phyloP scores from a whole-genome alignment of 1,140 invertebrate genomes.

The Euwallacea fornicatus region DNA sequence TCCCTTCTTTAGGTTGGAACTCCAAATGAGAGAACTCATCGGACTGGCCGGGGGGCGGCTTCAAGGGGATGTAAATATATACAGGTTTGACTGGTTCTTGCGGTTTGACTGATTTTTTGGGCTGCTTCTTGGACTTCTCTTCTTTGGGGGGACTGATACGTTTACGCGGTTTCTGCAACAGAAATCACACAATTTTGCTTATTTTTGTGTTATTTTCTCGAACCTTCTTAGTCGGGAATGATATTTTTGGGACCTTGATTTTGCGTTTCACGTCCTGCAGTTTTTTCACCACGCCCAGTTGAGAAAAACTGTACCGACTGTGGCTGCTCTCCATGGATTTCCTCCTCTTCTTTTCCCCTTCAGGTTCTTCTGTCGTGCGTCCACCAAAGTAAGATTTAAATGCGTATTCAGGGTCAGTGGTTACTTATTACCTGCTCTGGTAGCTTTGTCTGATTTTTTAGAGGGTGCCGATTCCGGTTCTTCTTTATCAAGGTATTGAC shows the following conservation, averaged over 20 bases:
- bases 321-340: slow-evolving; percentile 48
- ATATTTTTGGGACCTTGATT: slow-evolving; percentile 49
- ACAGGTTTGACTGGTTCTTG: slow-evolving; percentile 41
- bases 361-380: slow-evolving; percentile 37
- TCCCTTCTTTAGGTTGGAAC: slow-evolving; percentile 36
- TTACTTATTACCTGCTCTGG: no score
- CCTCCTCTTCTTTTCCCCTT: slow-evolving; percentile 45
- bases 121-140: slow-evolving; percentile 14
- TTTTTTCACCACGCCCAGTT: slow-evolving; percentile 46
- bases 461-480: slow-evolving; percentile 33
- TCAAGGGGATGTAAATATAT: slow-evolving; percentile 53
- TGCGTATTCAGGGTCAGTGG: no score
- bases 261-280: slow-evolving; percentile 47
- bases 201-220: not conserved
- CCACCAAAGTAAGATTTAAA: slow-evolving; percentile 1
- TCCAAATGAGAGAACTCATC: slow-evolving; percentile 52
- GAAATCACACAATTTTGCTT: not conserved
- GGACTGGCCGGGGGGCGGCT: slow-evolving; percentile 49
- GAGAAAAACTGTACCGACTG: slow-evolving; percentile 49
- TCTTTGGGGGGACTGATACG: slow-evolving; percentile 18
- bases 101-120: slow-evolving; percentile 17
- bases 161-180: slow-evolving; percentile 11
- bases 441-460: no score
- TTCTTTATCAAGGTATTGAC: slow-evolving; percentile 52
- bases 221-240: slow-evolving; percentile 40